Evolutionary conservation across 2,888 invertebrate species (phyloP), one percentile per base, ranked within the genome.

Genomic region (Cephonodes hylas): DNA sequence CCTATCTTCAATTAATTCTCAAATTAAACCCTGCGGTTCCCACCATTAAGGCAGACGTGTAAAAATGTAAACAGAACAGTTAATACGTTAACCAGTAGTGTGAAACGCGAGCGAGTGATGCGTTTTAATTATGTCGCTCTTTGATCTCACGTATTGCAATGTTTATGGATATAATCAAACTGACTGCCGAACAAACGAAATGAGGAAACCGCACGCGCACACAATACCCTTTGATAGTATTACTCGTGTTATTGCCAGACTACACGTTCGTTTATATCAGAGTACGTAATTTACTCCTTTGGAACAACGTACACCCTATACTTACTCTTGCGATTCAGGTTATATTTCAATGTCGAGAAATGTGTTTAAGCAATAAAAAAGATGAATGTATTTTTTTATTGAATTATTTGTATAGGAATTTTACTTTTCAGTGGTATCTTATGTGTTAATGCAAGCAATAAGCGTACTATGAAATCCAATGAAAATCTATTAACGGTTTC

Each of bases 71-170:
- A 60, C 48, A 46, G 10, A 53, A 18, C 48, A 31, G 34, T 42
- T 53, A 60, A 46, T 25, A 25, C 48, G 48, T 60, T 45, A 60
- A 48, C 60, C 53, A 53, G 53, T 42, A 25, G 27, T 42, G 53
- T 48, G 58, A 58, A 58, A 58, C 42, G 62, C 64, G 62, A 67
- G 66, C 66, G 62, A 67, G 63, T 64, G 58, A 66, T 53, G 62
- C 57, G 60, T 60, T 64, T 67, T 62, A 66, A 66, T 66, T 66
- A 62, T 62, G 48, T 66, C 42, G 46, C 62, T 63, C 66, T 67
- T 67, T 67, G 67, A 67, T 67, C 66, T 67, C 48, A 5, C 10
- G 15, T 25, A 60, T 31, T 53, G 18, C 60, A 60, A 42, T 42
- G 42, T 60, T 42, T 38, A 53, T 53, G 27, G 48, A 60, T n/a